These are phyloP conservation scores for Acanthaster planci DNA, from an alignment of 35 echinoderm and acorn worm species.

Conservation along the genomic window DNA sequence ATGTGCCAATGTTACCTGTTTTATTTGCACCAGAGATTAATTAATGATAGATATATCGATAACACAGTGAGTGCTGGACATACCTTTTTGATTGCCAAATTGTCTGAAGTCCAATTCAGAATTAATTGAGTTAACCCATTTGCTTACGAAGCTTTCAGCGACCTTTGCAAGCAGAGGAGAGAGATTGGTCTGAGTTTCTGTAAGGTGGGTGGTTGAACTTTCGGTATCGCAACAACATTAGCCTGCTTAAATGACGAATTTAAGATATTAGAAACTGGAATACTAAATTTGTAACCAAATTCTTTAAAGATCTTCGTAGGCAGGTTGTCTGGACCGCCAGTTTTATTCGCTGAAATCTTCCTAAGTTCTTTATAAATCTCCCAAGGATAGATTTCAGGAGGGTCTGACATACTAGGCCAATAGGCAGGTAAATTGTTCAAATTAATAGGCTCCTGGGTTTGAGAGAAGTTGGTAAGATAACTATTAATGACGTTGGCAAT, in stretches of 20 bases:
- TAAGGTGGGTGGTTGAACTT: background rate
- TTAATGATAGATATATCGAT: background rate
- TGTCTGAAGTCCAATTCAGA: background rate
- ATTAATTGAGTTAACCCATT: background rate
- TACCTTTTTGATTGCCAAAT: background rate
- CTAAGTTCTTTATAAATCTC: slow-evolving; percentile 12
- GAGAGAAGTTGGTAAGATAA: background rate
- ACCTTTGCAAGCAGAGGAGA: background rate
- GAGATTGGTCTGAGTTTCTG: slow-evolving; percentile 33
- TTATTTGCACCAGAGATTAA: background rate
- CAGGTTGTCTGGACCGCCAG: background rate
- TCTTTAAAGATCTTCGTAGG: background rate
- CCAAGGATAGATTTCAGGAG: background rate
- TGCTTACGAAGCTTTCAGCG: background rate
- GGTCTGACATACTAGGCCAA: background rate
- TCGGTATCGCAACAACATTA: slow-evolving; percentile 1
- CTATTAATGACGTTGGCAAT: background rate
- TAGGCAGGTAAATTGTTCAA: slow-evolving; percentile 6
- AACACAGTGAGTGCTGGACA: background rate
- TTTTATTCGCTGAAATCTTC: background rate
- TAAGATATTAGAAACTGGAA: slow-evolving; percentile 8
- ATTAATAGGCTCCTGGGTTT: background rate
- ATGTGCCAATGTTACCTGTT: background rate
- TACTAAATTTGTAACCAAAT: background rate
- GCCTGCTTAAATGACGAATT: slow-evolving; percentile 29